Evolutionary conservation across 2,797 vertebrate species (phyloP), one percentile per base, ranked within the genome.

Genomic region (Danio kyathit): DNA sequence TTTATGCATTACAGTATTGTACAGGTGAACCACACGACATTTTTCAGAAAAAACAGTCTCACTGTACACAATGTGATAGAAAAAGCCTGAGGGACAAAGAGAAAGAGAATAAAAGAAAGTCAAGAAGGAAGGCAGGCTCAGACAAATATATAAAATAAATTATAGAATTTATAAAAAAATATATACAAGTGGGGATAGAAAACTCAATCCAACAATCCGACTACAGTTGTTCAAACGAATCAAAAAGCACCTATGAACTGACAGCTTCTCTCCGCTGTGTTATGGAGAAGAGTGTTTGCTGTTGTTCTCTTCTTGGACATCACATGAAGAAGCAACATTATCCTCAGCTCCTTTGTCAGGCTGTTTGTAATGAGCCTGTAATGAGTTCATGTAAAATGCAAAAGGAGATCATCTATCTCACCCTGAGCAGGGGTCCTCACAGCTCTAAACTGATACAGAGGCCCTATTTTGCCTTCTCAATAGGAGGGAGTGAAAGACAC

Each of bases 281-380:
- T 57, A 14, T 65, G n/a, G 11, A 71, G n/a, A 54, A 79, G 57
- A 52, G 10, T 17, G 44, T 63, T 70, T 72, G 40, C 13, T 64
- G 48, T 73, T 61, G 65, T 51, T 74, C 7, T 71, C 19, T 54
- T 1, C 10, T 4, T 17, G 49, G 6, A 74, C 40, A 52, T 41
- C 41, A 56, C 14, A 72, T 65, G 21, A 73, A 43, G 13, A 49
- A 29, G 93, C 84, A 94, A 94, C 82, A 79, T 2, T 80, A 92
- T 67, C 88, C 87, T 44, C 72, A 59, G 63, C 51, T 84, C 84
- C 84, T 90, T 90, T 92, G 91, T 91, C 87, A 43, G 60, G 74
- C 79, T 84, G 87, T 82, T 86, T 92, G 91, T 93, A 94, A 94
- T 92, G 92, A 93, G 88, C 59, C 89, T 93, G 89, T 94, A 94